Evolutionary conservation across 92 coral and sea anemone genomes (phyloP), one percentile per base, ranked within the genome.

Genomic region (Parazoanthus swiftii): DNA sequence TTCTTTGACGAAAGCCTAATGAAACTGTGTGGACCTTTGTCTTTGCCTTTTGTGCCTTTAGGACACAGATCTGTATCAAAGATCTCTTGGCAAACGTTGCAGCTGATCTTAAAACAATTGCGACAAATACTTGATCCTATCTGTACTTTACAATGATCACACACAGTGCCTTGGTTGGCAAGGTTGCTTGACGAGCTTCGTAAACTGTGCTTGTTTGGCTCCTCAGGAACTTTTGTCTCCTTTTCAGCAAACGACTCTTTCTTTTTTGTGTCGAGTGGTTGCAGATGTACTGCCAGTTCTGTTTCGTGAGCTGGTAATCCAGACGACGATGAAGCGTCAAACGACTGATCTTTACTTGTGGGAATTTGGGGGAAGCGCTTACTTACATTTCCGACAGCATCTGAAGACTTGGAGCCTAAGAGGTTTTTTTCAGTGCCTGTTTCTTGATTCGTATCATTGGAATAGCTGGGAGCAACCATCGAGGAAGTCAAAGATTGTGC

Each of bases 1-100:
- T 18, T 18, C 77, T 70, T 83, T 13, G 65, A 68, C 2, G 78
- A n/a, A 25, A 84, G 66, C 0, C 42, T 14, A 21, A 84, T 25
- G 33, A 84, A 84, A 20, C 2, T 26, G 43, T 84, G 87, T 43
- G 26, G 77, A 13, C 87, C 79, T 48, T 84, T 84, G 2, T 0
- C 13, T 29, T 20, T 18, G 37, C 51, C 79, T 0, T 20, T n/a
- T 56, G 15, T 29, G 11, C 1, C 16, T 36, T 25, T 36, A 58
- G 85, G 50, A 48, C 87, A 84, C 46, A 84, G 87, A 72, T 84
- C 87, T 0, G 6, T 16, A 50, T 15, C 33, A 48, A 70, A 48
- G 21, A 71, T 70, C 43, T 14, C 8, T 29, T 1, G 6, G 79
- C 87, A 84, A 13, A 6, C 4, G 0, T 84, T 23, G 44, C 87